phyloP scores from a whole-genome alignment of 2,797 vertebrate species.

The Rhinichthys osculus region DNA sequence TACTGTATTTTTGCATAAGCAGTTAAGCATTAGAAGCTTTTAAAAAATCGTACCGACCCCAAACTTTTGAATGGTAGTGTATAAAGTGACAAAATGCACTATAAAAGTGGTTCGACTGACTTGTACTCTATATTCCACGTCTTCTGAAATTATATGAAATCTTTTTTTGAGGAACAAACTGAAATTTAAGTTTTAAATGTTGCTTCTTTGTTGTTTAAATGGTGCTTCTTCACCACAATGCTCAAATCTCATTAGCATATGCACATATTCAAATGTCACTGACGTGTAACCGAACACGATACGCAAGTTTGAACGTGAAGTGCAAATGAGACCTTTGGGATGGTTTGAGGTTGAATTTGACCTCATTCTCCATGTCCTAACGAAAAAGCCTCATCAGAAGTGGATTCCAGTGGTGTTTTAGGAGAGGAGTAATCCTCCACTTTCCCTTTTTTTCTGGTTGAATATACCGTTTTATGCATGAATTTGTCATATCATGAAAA shows the following conservation, averaged over 20 bases:
- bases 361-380: not conserved
- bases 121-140: not conserved
- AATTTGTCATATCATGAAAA: not conserved
- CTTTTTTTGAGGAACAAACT: not conserved
- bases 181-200: not conserved
- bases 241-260: conserved; percentile 1
- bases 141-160: not conserved
- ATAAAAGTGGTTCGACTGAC: not conserved
- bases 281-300: not conserved
- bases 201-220: not conserved
- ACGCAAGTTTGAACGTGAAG: not conserved
- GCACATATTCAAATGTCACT: not conserved
- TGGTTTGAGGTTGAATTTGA: not conserved
- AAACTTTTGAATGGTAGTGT: not conserved
- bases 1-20: not conserved
- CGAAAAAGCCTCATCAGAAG: not conserved
- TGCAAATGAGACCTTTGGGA: not conserved
- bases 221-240: not conserved
- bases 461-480: not conserved
- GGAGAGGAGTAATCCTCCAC: not conserved
- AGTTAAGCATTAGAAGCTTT: too few relatives aligned
- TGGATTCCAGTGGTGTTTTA: not conserved
- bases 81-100: not conserved
- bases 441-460: not conserved
- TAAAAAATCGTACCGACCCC: not conserved